These are phyloP conservation scores for Melanotaenia nigrans DNA, from an alignment of 2,797 vertebrate genomes.

Conservation along the genomic window DNA sequence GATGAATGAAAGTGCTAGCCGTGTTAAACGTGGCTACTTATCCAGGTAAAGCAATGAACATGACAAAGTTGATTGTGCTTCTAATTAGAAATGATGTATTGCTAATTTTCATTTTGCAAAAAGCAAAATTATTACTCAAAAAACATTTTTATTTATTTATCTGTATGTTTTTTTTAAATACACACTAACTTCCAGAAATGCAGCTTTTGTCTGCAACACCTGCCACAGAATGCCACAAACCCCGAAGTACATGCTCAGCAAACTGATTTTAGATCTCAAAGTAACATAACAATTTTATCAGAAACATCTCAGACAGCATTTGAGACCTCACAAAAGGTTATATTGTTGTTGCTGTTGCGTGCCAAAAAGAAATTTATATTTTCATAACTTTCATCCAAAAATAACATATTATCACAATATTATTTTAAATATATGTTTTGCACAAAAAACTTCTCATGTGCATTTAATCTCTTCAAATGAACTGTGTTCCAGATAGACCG, in stretches of 20 bases:
- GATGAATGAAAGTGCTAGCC: neutral
- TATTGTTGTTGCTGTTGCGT: neutral
- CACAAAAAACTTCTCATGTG: conserved; percentile 15
- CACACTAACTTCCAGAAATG: neutral
- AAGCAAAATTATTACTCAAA: neutral
- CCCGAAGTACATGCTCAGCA: neutral
- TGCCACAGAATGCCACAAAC: neutral
- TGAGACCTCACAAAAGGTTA: neutral
- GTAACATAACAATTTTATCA: neutral
- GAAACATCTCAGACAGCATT: neutral
- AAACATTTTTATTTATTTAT: neutral
- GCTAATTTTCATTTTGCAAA: neutral
- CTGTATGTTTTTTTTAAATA: neutral
- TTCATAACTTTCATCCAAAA: neutral
- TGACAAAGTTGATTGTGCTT: neutral
- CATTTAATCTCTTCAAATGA: conserved; percentile 9
- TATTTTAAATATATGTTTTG: neutral
- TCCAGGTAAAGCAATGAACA: neutral
- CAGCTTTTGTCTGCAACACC: neutral
- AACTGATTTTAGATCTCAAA: neutral
- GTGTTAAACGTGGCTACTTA: neutral
- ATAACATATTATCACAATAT: conserved; percentile 6
- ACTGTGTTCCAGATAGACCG: conserved; percentile 29
- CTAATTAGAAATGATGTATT: neutral
- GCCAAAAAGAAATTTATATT: neutral